A percentile compares a stretch with the other conserved stretches of the same genome.
These are phyloP conservation scores for Caenorhabditis becei DNA, from an alignment of 2,888 invertebrate species.

Conservation along the genomic window DNA sequence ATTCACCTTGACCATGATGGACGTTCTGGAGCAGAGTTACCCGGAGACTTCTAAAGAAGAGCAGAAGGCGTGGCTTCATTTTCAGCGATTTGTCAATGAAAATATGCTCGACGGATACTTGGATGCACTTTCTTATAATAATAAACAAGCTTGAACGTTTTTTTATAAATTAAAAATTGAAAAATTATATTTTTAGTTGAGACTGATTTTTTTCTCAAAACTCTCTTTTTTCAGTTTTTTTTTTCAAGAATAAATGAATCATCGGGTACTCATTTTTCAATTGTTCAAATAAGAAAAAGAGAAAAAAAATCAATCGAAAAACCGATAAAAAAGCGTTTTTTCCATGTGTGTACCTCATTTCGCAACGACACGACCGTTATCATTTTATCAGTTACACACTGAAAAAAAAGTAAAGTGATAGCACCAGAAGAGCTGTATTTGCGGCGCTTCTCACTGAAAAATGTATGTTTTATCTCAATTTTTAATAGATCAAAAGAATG, in stretches of 20 bases:
- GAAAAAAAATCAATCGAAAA: neutral
- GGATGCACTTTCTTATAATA: conserved; percentile 58
- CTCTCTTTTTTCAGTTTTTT: neutral
- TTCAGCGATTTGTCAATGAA: conserved; percentile 58
- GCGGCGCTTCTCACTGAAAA: neutral
- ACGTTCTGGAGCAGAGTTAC: conserved; percentile 53
- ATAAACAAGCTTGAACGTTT: conserved; percentile 23
- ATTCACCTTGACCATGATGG: conserved; percentile 63
- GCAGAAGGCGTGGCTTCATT: conserved; percentile 61
- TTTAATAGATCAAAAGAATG: neutral
- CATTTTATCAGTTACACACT: conserved; percentile 11
- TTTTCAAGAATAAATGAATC: conserved; percentile 1
- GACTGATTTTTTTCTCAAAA: too few relatives aligned
- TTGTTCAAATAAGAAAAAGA: too few relatives aligned
- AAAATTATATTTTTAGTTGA: neutral
- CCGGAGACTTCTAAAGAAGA: conserved; percentile 58
- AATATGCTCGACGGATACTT: conserved; percentile 62
- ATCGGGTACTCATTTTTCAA: too few relatives aligned
- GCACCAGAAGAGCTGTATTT: neutral
- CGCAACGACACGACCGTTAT: neutral
- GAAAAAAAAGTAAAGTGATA: neutral
- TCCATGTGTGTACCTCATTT: conserved; percentile 3
- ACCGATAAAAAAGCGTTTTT: neutral
- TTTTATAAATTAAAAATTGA: neutral
- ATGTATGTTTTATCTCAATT: conserved; percentile 1